Conservation (phyloP, 2,888 invertebrate genomes). For the Hesperia comma region DNA sequence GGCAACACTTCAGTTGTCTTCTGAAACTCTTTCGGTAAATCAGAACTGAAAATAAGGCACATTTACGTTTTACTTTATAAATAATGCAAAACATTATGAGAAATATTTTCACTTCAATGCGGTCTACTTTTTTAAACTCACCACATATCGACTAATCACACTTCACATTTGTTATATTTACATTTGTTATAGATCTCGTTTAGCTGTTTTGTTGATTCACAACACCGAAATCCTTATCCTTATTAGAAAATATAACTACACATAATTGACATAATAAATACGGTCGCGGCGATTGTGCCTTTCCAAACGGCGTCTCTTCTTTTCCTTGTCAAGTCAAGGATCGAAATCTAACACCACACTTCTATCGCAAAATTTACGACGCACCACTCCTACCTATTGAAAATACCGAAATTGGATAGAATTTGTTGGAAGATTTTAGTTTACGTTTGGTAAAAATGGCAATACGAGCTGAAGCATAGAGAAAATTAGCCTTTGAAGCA, state of each 20-base stretch:
- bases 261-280: constrained; percentile 11
- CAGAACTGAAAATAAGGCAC: constrained; percentile 57
- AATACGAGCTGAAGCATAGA: not conserved
- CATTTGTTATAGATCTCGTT: not conserved
- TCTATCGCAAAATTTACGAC: not conserved
- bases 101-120: not conserved
- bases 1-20: constrained; percentile 71
- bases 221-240: not conserved
- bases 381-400: not conserved
- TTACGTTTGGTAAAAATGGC: not conserved
- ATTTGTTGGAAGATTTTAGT: not conserved
- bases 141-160: constrained; percentile 31
- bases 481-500: not conserved
- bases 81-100: not conserved
- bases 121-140: constrained; percentile 13
- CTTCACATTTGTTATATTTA: constrained; percentile 29
- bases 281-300: not conserved
- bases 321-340: not conserved
- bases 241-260: constrained; percentile 21
- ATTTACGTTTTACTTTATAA: not conserved
- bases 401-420: not conserved
- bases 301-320: not conserved
- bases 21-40: constrained; percentile 71
- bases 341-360: not conserved
- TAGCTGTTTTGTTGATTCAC: not conserved